Conservation (phyloP, 2,888 invertebrate genomes). For the Scaptomyza flava region DNA sequence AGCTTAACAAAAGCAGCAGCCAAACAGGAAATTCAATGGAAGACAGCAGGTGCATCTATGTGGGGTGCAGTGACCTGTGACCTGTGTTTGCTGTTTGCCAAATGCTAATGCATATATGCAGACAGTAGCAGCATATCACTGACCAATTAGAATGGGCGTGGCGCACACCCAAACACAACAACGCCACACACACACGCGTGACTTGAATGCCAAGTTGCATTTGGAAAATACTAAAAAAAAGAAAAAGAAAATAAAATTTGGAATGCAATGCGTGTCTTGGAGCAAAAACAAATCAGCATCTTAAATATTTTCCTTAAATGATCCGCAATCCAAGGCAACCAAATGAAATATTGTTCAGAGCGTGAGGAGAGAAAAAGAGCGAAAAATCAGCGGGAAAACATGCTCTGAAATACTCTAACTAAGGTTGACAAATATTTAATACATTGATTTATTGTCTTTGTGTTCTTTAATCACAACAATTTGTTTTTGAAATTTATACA, state of each 20-base stretch:
- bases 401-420: neutral
- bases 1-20: conserved; percentile 65
- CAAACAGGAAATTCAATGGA: conserved; percentile 8
- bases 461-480: neutral
- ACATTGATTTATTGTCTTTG: neutral
- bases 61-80: conserved; percentile 69
- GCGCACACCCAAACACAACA: neutral
- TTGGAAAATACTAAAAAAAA: neutral
- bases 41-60: neutral
- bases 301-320: conserved; percentile 23
- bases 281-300: neutral
- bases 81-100: conserved; percentile 38
- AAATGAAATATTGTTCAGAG: conserved; percentile 20
- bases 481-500: neutral
- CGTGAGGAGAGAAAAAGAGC: neutral
- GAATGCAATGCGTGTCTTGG: conserved; percentile 7
- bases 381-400: neutral
- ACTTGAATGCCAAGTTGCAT: conserved; percentile 16
- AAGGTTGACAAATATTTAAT: no score
- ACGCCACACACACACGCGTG: neutral
- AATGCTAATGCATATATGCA: conserved; percentile 20
- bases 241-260: neutral
- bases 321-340: conserved; percentile 23
- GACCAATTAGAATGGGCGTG: conserved; percentile 52
- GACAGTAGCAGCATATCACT: conserved; percentile 22